phyloP scores from a whole-genome alignment of 1,140 invertebrate genomes.

The Drosophila insularis region DNA sequence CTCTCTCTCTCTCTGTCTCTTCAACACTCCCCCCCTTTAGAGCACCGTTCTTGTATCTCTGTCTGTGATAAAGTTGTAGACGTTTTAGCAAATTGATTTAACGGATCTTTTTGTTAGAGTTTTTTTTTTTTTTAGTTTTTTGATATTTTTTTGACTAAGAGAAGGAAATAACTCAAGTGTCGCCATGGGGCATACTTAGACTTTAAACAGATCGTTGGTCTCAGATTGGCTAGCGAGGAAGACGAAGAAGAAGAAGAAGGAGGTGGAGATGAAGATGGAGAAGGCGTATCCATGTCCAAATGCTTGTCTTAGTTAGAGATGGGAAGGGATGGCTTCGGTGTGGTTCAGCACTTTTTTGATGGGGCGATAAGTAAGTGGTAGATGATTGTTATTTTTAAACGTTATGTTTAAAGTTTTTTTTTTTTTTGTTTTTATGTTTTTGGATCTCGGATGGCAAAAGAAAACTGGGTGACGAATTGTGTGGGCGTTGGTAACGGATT shows the following conservation, averaged over 20 bases:
- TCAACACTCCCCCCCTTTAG: neutral
- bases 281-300: neutral
- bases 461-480: conserved; percentile 71
- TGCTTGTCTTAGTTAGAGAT: neutral
- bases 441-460: too few species aligned
- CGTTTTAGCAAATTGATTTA: conserved; percentile 79
- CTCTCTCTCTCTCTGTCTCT: conserved; percentile 4
- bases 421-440: too few species aligned
- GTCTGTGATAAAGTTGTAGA: conserved; percentile 74
- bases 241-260: conserved; percentile 17
- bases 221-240: conserved; percentile 48
- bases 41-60: neutral
- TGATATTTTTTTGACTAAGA: conserved; percentile 32
- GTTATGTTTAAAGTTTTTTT: conserved; percentile 64
- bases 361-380: conserved; percentile 74
- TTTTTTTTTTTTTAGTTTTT: neutral
- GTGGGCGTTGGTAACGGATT: conserved; percentile 74
- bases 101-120: conserved; percentile 54
- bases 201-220: conserved; percentile 76
- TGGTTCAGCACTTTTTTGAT: conserved; percentile 26
- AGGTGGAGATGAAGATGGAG: conserved; percentile 15
- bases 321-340: conserved; percentile 9
- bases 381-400: conserved; percentile 80
- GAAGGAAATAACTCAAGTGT: conserved; percentile 70
- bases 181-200: conserved; percentile 73